These are phyloP conservation scores for Crenuchus spilurus DNA, from an alignment of 2,797 vertebrate genomes.

Conservation along the genomic window DNA sequence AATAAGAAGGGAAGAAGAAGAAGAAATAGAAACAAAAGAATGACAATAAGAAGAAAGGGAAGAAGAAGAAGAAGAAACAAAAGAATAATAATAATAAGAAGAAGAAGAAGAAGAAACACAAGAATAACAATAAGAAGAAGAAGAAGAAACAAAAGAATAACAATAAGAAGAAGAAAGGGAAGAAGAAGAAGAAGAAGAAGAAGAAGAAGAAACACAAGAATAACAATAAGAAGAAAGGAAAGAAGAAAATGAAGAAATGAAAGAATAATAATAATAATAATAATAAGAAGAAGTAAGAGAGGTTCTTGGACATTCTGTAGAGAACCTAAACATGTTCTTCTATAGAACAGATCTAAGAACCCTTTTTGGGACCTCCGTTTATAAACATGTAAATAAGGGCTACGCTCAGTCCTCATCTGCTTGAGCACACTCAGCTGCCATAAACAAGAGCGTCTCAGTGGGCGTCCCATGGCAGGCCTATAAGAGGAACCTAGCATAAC, in stretches of 20 bases:
- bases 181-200: too few species aligned
- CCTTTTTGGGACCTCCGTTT: not conserved
- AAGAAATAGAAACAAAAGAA: not conserved
- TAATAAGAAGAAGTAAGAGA: not conserved
- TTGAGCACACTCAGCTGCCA: slow-evolving; percentile 68
- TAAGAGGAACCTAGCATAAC: slow-evolving; percentile 76
- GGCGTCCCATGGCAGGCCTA: slow-evolving; percentile 77
- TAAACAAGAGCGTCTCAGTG: slow-evolving; percentile 73
- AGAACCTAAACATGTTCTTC: not conserved
- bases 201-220: not conserved
- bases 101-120: not conserved
- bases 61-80: not conserved
- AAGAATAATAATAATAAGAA: too few species aligned
- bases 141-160: too few species aligned
- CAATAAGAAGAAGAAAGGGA: too few species aligned
- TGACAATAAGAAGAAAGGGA: not conserved
- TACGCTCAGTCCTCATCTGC: slow-evolving; percentile 65
- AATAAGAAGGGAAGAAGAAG: not conserved
- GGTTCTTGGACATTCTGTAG: not conserved
- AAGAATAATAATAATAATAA: too few species aligned
- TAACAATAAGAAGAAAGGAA: not conserved
- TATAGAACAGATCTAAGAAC: not conserved
- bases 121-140: not conserved
- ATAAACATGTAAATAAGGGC: not conserved
- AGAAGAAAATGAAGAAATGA: not conserved